A percentile compares a stretch with the other conserved stretches of the same genome.
Evolutionary conservation across 2,888 invertebrate genomes (phyloP).

Genomic region (Drosophila meridionalis): DNA sequence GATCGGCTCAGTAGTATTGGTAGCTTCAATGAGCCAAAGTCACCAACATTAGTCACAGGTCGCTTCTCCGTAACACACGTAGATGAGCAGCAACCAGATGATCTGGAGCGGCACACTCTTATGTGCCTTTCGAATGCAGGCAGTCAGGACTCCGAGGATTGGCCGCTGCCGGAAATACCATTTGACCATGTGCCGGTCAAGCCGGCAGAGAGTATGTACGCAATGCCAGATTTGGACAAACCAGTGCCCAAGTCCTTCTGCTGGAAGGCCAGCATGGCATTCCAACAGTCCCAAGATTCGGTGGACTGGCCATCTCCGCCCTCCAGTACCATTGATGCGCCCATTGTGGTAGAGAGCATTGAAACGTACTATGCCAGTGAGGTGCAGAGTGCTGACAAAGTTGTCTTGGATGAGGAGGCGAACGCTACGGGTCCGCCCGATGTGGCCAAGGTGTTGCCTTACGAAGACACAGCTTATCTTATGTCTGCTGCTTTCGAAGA

Average conservation of each 20-base stretch:
- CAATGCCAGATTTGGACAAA: conserved; percentile 84
- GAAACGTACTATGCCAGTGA: conserved; percentile 92
- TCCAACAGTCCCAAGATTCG: conserved; percentile 88
- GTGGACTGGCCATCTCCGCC: conserved; percentile 94
- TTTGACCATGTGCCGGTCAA: conserved; percentile 84
- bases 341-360: conserved; percentile 90
- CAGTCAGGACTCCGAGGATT: conserved; percentile 91
- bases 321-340: conserved; percentile 88
- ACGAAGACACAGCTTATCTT: conserved; percentile 84
- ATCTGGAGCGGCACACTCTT: conserved; percentile 81
- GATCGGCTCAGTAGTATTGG: conserved; percentile 86
- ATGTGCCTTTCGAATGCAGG: conserved; percentile 86
- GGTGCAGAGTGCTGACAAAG: conserved; percentile 91
- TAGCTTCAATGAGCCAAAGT: conserved; percentile 85
- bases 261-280: conserved; percentile 84
- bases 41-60: conserved; percentile 84
- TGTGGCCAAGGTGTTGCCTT: conserved; percentile 84
- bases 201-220: conserved; percentile 81
- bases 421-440: conserved; percentile 69
- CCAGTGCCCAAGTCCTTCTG: conserved; percentile 84
- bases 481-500: conserved; percentile 83
- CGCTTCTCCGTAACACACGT: conserved; percentile 85
- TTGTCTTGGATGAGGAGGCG: conserved; percentile 88
- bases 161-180: conserved; percentile 91
- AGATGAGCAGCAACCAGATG: conserved; percentile 80